A percentile compares a stretch with the other conserved stretches of the same genome.
These are phyloP conservation scores for Bettongia penicillata DNA, from an alignment of 2,113 vertebrate genomes.

Conservation along the genomic window DNA sequence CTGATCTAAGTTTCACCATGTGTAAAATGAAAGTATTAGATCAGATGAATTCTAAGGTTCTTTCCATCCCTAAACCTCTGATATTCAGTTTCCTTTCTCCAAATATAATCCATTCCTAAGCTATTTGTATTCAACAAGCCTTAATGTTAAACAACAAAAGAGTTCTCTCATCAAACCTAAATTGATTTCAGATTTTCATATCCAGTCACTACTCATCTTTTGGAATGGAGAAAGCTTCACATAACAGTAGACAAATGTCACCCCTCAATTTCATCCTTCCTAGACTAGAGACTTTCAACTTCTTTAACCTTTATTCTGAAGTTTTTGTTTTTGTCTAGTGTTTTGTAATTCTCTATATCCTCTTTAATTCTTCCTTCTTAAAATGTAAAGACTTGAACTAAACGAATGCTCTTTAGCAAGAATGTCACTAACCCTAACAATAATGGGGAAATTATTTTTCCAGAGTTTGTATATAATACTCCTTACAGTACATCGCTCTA, in stretches of 20 bases:
- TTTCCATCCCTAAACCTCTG: neutral
- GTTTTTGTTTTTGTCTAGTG: slow-evolving; percentile 42
- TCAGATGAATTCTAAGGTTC: neutral
- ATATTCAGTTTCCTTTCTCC: neutral
- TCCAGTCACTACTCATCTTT: neutral
- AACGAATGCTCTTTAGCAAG: slow-evolving; percentile 37
- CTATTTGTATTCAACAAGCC: neutral
- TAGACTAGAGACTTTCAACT: neutral
- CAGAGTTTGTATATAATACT: neutral
- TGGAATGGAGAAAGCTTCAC: neutral
- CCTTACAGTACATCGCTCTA: neutral
- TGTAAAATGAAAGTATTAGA: neutral
- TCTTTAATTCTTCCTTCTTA: slow-evolving; percentile 43
- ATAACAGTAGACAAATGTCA: slow-evolving; percentile 8
- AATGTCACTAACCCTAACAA: slow-evolving; percentile 38
- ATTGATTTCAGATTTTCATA: neutral
- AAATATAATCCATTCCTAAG: neutral
- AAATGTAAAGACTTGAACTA: slow-evolving; percentile 15
- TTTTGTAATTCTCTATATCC: neutral
- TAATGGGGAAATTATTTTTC: neutral
- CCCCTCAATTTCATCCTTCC: slow-evolving; percentile 7
- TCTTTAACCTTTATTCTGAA: slow-evolving; percentile 27
- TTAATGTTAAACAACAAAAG: neutral
- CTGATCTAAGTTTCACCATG: neutral
- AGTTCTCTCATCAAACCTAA: neutral